A percentile compares a stretch with the other conserved stretches of the same genome.
Evolutionary conservation across 2,113 vertebrate genomes (phyloP).

Genomic region (Trachemys scripta): DNA sequence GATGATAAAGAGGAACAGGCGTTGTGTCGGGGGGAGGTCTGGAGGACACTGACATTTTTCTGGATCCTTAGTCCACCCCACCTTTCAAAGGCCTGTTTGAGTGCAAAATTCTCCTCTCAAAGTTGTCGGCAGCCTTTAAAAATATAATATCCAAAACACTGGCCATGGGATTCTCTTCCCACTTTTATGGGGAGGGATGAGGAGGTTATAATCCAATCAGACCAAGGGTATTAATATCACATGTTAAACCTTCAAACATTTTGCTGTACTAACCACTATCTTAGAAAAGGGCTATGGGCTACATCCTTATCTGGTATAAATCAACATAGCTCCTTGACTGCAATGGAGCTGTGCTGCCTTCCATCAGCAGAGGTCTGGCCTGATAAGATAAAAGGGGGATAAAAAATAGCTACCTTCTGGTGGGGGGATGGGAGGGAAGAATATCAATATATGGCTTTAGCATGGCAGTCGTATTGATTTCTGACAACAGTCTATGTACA

Average conservation of each 20-base stretch:
- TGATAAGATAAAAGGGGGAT: slow-evolving; percentile 9
- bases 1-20: neutral
- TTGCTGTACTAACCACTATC: neutral
- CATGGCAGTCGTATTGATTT: slow-evolving; percentile 38
- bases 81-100: neutral
- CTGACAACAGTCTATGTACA: neutral
- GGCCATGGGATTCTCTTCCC: neutral
- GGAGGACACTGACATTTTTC: slow-evolving; percentile 33
- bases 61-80: neutral
- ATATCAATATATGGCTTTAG: neutral
- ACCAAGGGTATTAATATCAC: neutral
- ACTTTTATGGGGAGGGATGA: fast-evolving
- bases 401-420: slow-evolving; percentile 34
- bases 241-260: neutral
- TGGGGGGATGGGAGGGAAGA: neutral
- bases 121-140: neutral
- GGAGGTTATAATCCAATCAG: neutral
- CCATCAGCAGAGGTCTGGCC: neutral
- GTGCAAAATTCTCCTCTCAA: neutral
- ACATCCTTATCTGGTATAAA: neutral
- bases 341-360: neutral
- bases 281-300: neutral
- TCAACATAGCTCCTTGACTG: slow-evolving; percentile 1
- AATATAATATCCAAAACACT: neutral
- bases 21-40: neutral